A percentile compares a stretch with the other conserved stretches of the same genome.
These are phyloP conservation scores for Vannuccia rotundouncinata DNA, from an alignment of 2,888 invertebrate genomes.

Conservation along the genomic window DNA sequence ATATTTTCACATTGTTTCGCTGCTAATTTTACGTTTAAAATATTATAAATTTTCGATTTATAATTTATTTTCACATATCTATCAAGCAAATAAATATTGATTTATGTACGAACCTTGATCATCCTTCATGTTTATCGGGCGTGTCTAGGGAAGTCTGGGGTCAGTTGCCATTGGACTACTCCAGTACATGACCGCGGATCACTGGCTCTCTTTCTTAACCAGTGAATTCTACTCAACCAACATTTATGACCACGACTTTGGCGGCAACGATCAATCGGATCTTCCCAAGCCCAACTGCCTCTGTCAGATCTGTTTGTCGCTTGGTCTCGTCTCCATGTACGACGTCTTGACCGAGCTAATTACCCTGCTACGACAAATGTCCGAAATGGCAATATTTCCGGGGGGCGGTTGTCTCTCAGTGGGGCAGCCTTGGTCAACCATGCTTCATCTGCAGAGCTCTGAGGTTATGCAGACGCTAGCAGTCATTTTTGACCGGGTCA, in stretches of 20 bases:
- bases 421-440: not conserved
- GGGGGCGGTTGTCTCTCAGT: not conserved
- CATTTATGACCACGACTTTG: not conserved
- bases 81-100: too few species aligned
- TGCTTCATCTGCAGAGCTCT: not conserved
- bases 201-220: not conserved
- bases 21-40: too few species aligned
- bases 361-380: not conserved
- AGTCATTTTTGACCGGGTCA: not conserved
- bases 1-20: too few species aligned
- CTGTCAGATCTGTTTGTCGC: not conserved
- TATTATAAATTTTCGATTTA: too few species aligned
- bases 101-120: too few species aligned
- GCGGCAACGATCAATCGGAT: not conserved
- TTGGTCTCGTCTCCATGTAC: not conserved
- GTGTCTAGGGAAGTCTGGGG: not conserved
- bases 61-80: too few species aligned
- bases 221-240: not conserved
- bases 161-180: not conserved
- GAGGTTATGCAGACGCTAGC: not conserved
- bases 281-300: not conserved
- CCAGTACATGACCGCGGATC: not conserved
- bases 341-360: not conserved
- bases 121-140: too few species aligned
- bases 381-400: not conserved